Evolutionary conservation across 2,888 invertebrate species (phyloP).

Genomic region (Blastobasis lacticolella): DNA sequence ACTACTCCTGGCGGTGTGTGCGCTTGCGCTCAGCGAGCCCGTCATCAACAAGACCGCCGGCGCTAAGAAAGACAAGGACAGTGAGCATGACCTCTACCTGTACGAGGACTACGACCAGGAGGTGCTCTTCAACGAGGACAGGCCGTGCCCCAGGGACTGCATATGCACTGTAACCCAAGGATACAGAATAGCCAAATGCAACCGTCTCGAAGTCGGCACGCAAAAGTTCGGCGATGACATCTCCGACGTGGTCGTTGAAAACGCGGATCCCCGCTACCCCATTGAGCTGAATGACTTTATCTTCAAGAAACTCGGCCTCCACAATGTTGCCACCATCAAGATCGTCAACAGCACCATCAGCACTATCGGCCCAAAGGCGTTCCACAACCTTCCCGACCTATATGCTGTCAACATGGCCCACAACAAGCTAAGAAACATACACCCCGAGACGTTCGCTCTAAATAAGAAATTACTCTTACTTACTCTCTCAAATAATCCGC

Average conservation of each 20-base stretch:
- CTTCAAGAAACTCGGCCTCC: constrained; percentile 77
- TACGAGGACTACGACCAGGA: constrained; percentile 67
- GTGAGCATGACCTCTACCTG: constrained; percentile 46
- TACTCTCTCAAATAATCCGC: constrained; percentile 79
- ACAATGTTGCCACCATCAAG: constrained; percentile 78
- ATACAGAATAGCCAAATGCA: constrained; percentile 78
- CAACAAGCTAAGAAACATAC: constrained; percentile 77
- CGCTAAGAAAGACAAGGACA: constrained; percentile 41
- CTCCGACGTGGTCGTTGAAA: constrained; percentile 78
- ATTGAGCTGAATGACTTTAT: constrained; percentile 76
- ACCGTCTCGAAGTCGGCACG: constrained; percentile 77
- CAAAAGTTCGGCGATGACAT: constrained; percentile 80
- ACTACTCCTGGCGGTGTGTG: constrained; percentile 65
- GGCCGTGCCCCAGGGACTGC: constrained; percentile 77
- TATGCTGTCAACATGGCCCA: constrained; percentile 81
- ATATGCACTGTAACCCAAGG: constrained; percentile 75
- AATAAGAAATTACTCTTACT: constrained; percentile 79
- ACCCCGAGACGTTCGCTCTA: constrained; percentile 80
- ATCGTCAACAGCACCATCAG: constrained; percentile 81
- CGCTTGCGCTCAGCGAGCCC: constrained; percentile 51
- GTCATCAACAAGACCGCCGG: constrained; percentile 48
- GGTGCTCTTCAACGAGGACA: constrained; percentile 62
- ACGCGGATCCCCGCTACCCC: constrained; percentile 73
- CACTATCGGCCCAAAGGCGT: constrained; percentile 79
- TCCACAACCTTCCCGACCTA: constrained; percentile 78